A percentile compares a stretch with the other conserved stretches of the same genome.
Conservation (phyloP, 2,797 vertebrate species). For the Ptychobarbus kaznakovi region DNA sequence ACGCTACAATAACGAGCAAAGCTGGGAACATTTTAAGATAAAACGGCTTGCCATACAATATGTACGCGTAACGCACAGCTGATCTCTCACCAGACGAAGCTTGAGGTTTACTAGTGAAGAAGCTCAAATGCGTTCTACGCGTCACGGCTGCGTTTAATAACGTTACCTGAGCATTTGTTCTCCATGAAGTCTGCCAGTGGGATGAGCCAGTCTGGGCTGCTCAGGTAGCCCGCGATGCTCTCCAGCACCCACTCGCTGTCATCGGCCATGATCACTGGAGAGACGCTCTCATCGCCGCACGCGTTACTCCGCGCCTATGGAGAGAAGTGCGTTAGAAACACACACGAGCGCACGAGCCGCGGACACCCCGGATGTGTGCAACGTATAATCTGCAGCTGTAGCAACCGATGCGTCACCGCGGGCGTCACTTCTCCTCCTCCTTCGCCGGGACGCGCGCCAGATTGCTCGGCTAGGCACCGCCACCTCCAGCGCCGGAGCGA, state of each 20-base stretch:
- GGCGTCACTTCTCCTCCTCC: neutral
- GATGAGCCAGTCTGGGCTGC: conserved; percentile 89
- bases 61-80: neutral
- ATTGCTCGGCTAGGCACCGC: neutral
- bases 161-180: conserved; percentile 92
- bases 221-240: conserved; percentile 91
- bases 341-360: neutral
- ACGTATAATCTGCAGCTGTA: conserved; percentile 27
- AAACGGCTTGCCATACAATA: no score
- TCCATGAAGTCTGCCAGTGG: conserved; percentile 93
- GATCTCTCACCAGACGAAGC: no score
- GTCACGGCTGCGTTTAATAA: conserved; percentile 62
- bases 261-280: conserved; percentile 66
- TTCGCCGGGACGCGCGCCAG: neutral
- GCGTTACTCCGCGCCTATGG: neutral
- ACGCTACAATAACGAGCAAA: no score
- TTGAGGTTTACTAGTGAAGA: neutral
- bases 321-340: neutral
- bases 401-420: conserved; percentile 8
- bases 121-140: neutral
- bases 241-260: conserved; percentile 94
- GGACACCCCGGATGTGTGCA: conserved; percentile 10
- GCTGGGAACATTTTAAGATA: no score
- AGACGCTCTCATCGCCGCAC: neutral
- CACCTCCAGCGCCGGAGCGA: conserved; percentile 39